These are phyloP conservation scores for Rhizoglyphus robini DNA, from an alignment of 1,140 invertebrate species.

Conservation along the genomic window DNA sequence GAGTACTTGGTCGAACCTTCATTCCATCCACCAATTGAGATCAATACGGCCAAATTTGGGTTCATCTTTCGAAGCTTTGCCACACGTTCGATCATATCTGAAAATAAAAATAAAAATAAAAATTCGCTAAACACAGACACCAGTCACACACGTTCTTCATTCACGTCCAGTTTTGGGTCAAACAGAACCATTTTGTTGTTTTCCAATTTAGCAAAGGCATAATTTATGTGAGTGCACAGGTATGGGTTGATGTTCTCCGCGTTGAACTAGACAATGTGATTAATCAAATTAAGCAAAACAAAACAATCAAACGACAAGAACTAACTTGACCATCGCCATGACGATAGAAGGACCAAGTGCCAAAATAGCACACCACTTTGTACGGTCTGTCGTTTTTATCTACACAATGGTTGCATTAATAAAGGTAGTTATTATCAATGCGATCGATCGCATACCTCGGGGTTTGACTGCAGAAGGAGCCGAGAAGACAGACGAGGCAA, in stretches of 20 bases:
- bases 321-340: slow-evolving; percentile 54
- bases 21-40: slow-evolving; percentile 68
- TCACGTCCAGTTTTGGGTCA: slow-evolving; percentile 46
- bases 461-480: not conserved
- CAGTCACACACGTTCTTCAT: slow-evolving; percentile 35
- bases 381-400: slow-evolving; percentile 2
- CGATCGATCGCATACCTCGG: not conserved
- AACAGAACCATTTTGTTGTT: slow-evolving; percentile 38
- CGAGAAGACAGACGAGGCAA: not conserved
- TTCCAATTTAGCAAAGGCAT: slow-evolving; percentile 48
- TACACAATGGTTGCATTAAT: too few relatives aligned
- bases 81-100: slow-evolving; percentile 48
- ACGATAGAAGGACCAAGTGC: slow-evolving; percentile 56
- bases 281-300: not conserved
- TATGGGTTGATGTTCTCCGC: slow-evolving; percentile 25
- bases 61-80: slow-evolving; percentile 42
- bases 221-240: slow-evolving; percentile 36
- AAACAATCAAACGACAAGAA: slow-evolving; percentile 40
- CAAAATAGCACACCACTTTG: slow-evolving; percentile 47
- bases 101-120: slow-evolving; percentile 32
- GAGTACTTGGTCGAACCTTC: slow-evolving; percentile 62
- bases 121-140: not conserved
- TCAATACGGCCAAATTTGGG: slow-evolving; percentile 45
- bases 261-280: slow-evolving; percentile 1
- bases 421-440: too few relatives aligned